A percentile compares a stretch with the other conserved stretches of the same genome.
These are phyloP conservation scores for Pelochelys cantorii DNA, from an alignment of 2,797 vertebrate genomes.

Conservation along the genomic window DNA sequence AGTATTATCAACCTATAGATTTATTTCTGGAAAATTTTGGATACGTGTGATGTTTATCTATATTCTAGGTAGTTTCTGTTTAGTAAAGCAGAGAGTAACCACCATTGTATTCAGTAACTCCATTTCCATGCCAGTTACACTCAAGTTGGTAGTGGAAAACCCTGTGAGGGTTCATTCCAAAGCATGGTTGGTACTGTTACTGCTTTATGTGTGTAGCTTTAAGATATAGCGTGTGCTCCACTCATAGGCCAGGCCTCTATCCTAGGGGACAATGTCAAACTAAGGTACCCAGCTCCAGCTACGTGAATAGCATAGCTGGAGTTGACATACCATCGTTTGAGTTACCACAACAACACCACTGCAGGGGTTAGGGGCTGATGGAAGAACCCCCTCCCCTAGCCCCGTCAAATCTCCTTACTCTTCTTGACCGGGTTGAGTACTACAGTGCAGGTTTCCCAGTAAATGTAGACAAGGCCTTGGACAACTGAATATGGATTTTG, in stretches of 20 bases:
- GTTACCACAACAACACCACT: too few species aligned
- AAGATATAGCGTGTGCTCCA: background rate
- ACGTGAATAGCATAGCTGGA: too few species aligned
- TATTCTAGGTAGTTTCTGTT: background rate
- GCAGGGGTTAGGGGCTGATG: too few species aligned
- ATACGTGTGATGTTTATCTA: accelerated
- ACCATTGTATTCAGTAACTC: background rate
- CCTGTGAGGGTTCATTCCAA: background rate
- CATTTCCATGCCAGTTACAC: background rate
- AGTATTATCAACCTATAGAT: background rate
- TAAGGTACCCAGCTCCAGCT: too few species aligned
- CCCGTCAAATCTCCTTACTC: too few species aligned
- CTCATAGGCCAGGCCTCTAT: too few species aligned
- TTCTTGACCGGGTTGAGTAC: too few species aligned
- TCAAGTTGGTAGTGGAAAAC: background rate
- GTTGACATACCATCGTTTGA: too few species aligned
- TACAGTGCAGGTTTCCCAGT: too few species aligned
- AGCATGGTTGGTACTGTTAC: background rate
- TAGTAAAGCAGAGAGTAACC: background rate
- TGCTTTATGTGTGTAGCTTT: background rate
- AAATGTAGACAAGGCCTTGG: background rate
- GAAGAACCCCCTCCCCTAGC: too few species aligned
- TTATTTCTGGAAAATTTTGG: background rate
- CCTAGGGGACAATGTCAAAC: too few species aligned
- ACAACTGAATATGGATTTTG: background rate